Evolutionary conservation across 1,140 invertebrate species (phyloP).

Genomic region (Caenorhabditis latens): DNA sequence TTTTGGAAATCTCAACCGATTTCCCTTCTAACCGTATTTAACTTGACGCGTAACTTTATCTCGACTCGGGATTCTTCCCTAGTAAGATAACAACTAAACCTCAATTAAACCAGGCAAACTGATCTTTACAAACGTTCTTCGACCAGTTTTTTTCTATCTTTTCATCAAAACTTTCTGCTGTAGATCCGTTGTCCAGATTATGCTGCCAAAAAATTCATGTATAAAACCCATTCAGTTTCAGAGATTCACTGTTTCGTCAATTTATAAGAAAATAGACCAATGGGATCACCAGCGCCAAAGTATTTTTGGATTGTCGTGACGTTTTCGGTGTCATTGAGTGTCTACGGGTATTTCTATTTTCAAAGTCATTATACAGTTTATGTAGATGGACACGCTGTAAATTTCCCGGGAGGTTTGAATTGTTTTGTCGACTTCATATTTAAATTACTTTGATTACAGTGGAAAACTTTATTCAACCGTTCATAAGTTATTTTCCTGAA

Average conservation of each 20-base stretch:
- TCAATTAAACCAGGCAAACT: too few relatives aligned
- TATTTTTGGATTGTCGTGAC: not conserved
- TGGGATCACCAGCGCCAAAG: not conserved
- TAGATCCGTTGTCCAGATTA: too few relatives aligned
- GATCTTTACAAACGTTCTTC: too few relatives aligned
- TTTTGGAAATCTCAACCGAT: too few relatives aligned
- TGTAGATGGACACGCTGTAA: not conserved
- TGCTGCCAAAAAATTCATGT: too few relatives aligned
- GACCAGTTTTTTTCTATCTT: too few relatives aligned
- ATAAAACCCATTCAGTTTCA: too few relatives aligned
- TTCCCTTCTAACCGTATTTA: too few relatives aligned
- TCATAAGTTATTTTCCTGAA: not conserved
- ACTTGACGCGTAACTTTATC: too few relatives aligned
- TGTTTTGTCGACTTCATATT: not conserved
- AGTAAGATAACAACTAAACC: too few relatives aligned
- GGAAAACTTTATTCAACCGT: not conserved
- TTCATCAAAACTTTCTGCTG: too few relatives aligned
- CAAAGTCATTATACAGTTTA: not conserved
- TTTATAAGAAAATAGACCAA: not conserved
- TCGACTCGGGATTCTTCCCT: too few relatives aligned
- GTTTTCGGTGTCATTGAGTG: not conserved
- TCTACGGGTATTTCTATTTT: not conserved
- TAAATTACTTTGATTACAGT: not conserved
- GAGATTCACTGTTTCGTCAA: not conserved
- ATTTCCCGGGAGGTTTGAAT: constrained; percentile 12